These are phyloP conservation scores for Oreohelix idahoensis DNA, from an alignment of 1,140 invertebrate species.

Conservation along the genomic window DNA sequence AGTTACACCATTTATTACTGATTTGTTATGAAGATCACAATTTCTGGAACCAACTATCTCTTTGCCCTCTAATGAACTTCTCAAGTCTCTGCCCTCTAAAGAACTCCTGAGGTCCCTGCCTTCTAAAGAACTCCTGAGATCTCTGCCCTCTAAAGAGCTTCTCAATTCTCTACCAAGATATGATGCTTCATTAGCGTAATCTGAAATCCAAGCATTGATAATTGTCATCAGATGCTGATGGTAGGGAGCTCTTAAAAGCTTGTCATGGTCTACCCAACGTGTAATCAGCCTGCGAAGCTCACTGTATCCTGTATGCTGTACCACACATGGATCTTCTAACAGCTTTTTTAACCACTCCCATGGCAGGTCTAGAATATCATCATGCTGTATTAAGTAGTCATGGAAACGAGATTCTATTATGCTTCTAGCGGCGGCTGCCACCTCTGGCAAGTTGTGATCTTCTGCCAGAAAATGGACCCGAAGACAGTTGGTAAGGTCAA, in stretches of 20 bases:
- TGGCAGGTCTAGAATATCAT: conserved; percentile 71
- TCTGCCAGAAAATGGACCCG: conserved; percentile 64
- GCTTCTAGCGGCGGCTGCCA: conserved; percentile 58
- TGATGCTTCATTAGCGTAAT: conserved; percentile 56
- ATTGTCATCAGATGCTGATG: conserved; percentile 52
- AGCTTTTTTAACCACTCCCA: conserved; percentile 57
- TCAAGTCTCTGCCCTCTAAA: conserved; percentile 45
- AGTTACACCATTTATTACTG: not conserved
- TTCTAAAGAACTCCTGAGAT: conserved; percentile 7
- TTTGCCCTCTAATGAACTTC: not conserved
- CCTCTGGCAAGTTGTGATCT: conserved; percentile 66
- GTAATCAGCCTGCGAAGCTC: conserved; percentile 62
- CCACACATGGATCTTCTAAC: conserved; percentile 61
- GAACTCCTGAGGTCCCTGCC: conserved; percentile 31
- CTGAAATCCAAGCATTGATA: conserved; percentile 65
- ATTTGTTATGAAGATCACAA: not conserved
- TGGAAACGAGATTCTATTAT: conserved; percentile 70
- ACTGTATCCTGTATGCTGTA: conserved; percentile 64
- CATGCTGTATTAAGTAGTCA: conserved; percentile 68
- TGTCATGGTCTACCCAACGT: conserved; percentile 66
- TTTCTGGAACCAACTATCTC: not conserved
- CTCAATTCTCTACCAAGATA: conserved; percentile 50
- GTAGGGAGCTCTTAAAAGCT: conserved; percentile 48
- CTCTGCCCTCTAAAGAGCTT: conserved; percentile 48
- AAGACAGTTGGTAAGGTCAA: conserved; percentile 67